Conservation (phyloP, 2,797 vertebrate genomes). For the Rhabdophis nuchalis region DNA sequence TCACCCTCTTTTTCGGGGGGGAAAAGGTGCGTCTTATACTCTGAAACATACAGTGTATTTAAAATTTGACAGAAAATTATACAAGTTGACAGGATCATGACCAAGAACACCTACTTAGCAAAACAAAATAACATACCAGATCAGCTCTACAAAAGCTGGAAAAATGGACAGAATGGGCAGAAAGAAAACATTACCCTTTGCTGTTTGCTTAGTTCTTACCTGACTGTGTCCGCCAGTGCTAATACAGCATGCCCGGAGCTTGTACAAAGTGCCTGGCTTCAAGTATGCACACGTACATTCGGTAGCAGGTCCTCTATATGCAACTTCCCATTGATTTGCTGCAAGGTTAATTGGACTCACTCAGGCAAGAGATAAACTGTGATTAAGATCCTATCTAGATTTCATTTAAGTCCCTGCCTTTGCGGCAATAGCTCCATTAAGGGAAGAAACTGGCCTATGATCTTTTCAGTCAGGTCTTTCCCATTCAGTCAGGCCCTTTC, state of each 20-base stretch:
- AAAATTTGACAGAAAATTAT: neutral
- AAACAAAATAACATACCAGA: neutral
- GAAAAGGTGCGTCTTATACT: too few relatives aligned
- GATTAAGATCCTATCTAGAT: too few relatives aligned
- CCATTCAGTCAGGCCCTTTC: neutral
- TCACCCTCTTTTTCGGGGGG: too few relatives aligned
- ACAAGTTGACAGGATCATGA: neutral
- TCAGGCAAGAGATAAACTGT: conserved; percentile 12
- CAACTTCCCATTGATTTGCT: conserved; percentile 90
- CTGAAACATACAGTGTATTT: too few relatives aligned
- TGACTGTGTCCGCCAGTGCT: conserved; percentile 94
- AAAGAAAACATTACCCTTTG: neutral
- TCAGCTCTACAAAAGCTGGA: neutral
- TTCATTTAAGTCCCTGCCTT: conserved; percentile 5
- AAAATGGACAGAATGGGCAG: neutral
- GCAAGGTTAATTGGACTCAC: conserved; percentile 31
- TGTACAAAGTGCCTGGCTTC: conserved; percentile 90
- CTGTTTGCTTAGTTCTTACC: conserved; percentile 61
- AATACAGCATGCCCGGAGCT: conserved; percentile 90
- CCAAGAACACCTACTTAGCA: neutral
- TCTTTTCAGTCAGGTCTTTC: neutral
- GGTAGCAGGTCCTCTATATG: conserved; percentile 86
- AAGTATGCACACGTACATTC: conserved; percentile 85
- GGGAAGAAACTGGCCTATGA: neutral
- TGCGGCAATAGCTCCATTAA: neutral